These are phyloP conservation scores for Drosophila prostipennis DNA, from an alignment of 2,888 invertebrate species.

Conservation along the genomic window DNA sequence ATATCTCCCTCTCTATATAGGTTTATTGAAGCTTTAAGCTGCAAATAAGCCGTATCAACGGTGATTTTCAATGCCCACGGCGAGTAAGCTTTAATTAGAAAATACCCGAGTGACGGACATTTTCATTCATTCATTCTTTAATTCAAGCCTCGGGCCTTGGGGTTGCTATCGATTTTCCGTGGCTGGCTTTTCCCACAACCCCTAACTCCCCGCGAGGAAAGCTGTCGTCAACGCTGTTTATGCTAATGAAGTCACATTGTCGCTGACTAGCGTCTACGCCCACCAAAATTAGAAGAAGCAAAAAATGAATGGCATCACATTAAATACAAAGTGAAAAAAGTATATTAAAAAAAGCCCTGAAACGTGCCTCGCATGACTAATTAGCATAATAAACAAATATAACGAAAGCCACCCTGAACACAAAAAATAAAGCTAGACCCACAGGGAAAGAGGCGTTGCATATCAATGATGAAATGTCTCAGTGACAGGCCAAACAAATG, in stretches of 20 bases:
- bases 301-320: slow-evolving; percentile 53
- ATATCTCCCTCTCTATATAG: slow-evolving; percentile 3
- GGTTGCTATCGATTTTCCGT: slow-evolving; percentile 67
- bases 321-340: slow-evolving; percentile 32
- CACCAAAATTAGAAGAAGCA: slow-evolving; percentile 40
- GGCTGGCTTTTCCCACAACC: slow-evolving; percentile 13
- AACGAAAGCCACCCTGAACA: slow-evolving; percentile 31
- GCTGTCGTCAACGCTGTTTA: slow-evolving; percentile 55
- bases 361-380: slow-evolving; percentile 63
- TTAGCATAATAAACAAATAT: slow-evolving; percentile 54
- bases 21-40: slow-evolving; percentile 52
- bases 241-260: slow-evolving; percentile 72
- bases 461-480: slow-evolving; percentile 23
- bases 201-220: slow-evolving; percentile 14
- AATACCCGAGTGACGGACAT: slow-evolving; percentile 23
- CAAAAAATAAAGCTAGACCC: slow-evolving; percentile 15
- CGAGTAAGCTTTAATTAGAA: slow-evolving; percentile 61
- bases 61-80: slow-evolving; percentile 5
- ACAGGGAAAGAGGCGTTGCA: slow-evolving; percentile 18
- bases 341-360: slow-evolving; percentile 20
- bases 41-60: slow-evolving; percentile 14
- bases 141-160: slow-evolving; percentile 4
- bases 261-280: slow-evolving; percentile 50
- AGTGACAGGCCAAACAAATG: background rate
- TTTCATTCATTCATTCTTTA: slow-evolving; percentile 21